Percentiles rank a stretch among this genome's conserved stretches.
Evolutionary conservation across 2,797 vertebrate species (phyloP).

Genomic region (Aeoliscus strigatus): DNA sequence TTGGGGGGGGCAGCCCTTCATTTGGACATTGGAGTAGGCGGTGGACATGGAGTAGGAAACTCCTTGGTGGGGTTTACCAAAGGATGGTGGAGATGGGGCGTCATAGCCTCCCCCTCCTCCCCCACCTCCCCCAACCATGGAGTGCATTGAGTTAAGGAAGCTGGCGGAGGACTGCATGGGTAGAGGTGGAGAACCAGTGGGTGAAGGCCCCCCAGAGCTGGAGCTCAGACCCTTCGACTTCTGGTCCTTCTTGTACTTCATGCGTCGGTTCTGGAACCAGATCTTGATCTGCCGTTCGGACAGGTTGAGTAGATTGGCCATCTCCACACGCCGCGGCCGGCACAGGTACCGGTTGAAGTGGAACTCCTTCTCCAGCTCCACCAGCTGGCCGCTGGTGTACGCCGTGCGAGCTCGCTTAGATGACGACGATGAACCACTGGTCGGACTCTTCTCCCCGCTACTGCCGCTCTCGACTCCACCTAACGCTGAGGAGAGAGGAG

Average conservation of each 20-base stretch:
- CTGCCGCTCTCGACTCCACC: slow-evolving; percentile 82
- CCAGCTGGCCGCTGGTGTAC: slow-evolving; percentile 95
- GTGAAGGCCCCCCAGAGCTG: slow-evolving; percentile 90
- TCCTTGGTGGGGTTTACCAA: slow-evolving; percentile 96
- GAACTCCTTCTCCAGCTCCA: slow-evolving; percentile 98
- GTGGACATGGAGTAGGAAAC: slow-evolving; percentile 95
- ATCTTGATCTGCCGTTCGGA: slow-evolving; percentile 99
- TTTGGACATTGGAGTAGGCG: slow-evolving; percentile 95
- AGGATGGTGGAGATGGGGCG: slow-evolving; percentile 91
- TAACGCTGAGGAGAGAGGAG: slow-evolving; percentile 77
- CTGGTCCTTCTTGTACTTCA: slow-evolving; percentile 99
- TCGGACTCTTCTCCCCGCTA: slow-evolving; percentile 96
- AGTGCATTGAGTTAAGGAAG: slow-evolving; percentile 91
- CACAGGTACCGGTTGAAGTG: slow-evolving; percentile 98
- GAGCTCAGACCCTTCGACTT: slow-evolving; percentile 99
- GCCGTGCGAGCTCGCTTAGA: slow-evolving; percentile 97
- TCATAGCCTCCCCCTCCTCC: slow-evolving; percentile 91
- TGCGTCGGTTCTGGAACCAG: slow-evolving; percentile 98
- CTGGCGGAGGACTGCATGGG: slow-evolving; percentile 94
- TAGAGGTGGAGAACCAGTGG: slow-evolving; percentile 89
- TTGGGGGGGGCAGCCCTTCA: slow-evolving; percentile 94
- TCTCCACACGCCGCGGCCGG: slow-evolving; percentile 94
- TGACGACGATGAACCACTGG: too few relatives aligned
- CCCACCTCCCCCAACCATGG: slow-evolving; percentile 79
- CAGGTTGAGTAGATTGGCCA: slow-evolving; percentile 97